phyloP scores from a whole-genome alignment of 2,888 invertebrate genomes.

The Platycheirus albimanus region DNA sequence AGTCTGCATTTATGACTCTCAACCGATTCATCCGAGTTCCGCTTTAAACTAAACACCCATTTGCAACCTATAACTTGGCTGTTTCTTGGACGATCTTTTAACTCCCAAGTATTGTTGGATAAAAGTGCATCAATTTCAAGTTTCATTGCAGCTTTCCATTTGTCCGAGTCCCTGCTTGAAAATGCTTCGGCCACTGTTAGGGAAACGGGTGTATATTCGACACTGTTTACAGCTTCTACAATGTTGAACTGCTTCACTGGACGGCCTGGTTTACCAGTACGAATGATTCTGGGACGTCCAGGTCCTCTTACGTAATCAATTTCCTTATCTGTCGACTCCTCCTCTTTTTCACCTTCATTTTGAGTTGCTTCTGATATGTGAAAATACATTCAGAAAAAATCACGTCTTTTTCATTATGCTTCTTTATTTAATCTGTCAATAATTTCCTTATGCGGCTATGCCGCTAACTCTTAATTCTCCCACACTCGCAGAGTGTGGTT shows the following conservation, averaged over 20 bases:
- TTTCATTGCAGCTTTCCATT: slow-evolving; percentile 35
- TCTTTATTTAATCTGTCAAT: no score
- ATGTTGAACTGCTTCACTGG: not conserved
- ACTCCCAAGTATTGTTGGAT: slow-evolving; percentile 39
- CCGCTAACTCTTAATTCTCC: no score
- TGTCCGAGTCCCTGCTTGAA: not conserved
- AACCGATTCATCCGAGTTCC: slow-evolving; percentile 23
- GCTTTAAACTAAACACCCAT: slow-evolving; percentile 49
- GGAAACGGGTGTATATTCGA: not conserved
- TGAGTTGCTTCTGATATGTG: no score
- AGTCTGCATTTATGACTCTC: slow-evolving; percentile 27
- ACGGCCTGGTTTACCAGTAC: not conserved
- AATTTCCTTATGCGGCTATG: no score
- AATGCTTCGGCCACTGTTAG: not conserved
- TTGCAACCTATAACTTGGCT: slow-evolving; percentile 37
- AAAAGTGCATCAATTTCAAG: slow-evolving; percentile 9
- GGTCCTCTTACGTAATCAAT: no score
- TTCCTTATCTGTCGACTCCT: no score
- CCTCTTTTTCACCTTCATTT: no score
- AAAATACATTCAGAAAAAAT: no score
- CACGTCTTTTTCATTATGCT: no score
- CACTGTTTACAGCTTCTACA: not conserved
- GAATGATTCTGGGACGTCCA: not conserved
- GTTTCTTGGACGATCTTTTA: slow-evolving; percentile 33
- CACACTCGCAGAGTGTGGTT: no score